These are phyloP conservation scores for Myripristis jacobus DNA, from an alignment of 2,797 vertebrate species.

Conservation along the genomic window DNA sequence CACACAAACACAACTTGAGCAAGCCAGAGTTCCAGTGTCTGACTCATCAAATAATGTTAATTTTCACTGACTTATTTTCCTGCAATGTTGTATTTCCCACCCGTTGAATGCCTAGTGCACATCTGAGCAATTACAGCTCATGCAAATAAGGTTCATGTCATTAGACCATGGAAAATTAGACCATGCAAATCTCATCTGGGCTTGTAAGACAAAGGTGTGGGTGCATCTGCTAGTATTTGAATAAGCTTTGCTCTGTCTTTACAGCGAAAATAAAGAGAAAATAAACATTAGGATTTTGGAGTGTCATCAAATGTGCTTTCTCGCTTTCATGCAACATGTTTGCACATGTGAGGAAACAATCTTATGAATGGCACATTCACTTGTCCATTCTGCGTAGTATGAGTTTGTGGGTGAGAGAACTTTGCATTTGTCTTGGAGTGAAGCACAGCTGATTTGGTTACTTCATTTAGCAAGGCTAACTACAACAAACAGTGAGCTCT, in stretches of 20 bases:
- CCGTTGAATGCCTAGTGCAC: neutral
- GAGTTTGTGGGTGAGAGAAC: conserved; percentile 8
- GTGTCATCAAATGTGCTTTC: conserved; percentile 8
- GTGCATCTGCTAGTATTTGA: conserved; percentile 22
- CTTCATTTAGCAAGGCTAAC: conserved; percentile 21
- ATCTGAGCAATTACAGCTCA: conserved; percentile 27
- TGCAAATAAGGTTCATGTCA: conserved; percentile 25
- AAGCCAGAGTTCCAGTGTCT: neutral
- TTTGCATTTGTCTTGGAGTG: conserved; percentile 35
- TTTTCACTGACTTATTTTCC: conserved; percentile 17
- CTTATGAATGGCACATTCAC: conserved; percentile 7
- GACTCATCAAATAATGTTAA: conserved; percentile 2
- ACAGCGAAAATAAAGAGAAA: too few relatives aligned
- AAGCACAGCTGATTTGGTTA: conserved; percentile 50
- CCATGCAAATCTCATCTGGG: conserved; percentile 32
- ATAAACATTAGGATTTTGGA: neutral
- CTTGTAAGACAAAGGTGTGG: conserved; percentile 6
- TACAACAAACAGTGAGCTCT: conserved; percentile 23
- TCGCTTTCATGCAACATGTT: conserved; percentile 16
- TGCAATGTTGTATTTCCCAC: neutral
- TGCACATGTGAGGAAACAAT: conserved; percentile 17
- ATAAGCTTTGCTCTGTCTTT: conserved; percentile 17
- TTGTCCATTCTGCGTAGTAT: conserved; percentile 10
- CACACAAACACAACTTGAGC: neutral
- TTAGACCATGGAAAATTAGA: conserved; percentile 7